Conservation (phyloP, 2,797 vertebrate species). For the Strix occidentalis region DNA sequence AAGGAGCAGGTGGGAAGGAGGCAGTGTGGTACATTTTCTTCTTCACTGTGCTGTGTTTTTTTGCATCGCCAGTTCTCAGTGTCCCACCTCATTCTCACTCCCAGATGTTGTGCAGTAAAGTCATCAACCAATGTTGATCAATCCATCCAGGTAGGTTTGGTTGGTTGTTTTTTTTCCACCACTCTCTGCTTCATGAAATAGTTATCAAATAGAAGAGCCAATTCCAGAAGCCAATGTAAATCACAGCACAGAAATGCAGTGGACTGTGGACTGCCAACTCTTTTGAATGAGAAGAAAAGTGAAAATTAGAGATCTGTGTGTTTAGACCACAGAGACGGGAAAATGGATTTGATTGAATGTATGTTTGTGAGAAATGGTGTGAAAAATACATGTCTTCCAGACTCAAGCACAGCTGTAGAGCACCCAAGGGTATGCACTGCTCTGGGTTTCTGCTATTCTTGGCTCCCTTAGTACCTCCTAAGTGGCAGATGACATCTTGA, state of each 20-base stretch:
- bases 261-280: not conserved
- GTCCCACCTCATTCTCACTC: not conserved
- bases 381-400: slow-evolving; percentile 61
- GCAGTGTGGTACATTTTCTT: not conserved
- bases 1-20: not conserved
- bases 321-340: slow-evolving; percentile 45
- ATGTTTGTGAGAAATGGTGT: slow-evolving; percentile 59
- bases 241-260: not conserved
- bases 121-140: not conserved
- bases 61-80: not conserved
- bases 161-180: not conserved
- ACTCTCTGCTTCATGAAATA: not conserved
- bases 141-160: not conserved
- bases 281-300: slow-evolving; percentile 1
- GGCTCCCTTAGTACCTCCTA: slow-evolving; percentile 38
- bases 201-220: not conserved
- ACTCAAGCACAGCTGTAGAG: slow-evolving; percentile 7
- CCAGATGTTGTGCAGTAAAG: not conserved
- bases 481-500: slow-evolving; percentile 62
- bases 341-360: not conserved
- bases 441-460: slow-evolving; percentile 58
- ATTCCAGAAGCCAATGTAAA: not conserved
- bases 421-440: slow-evolving; percentile 41
- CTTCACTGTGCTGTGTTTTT: not conserved
- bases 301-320: slow-evolving; percentile 26